Evolutionary conservation across 2,113 vertebrate genomes (phyloP).

Genomic region (Fregata magnificens): DNA sequence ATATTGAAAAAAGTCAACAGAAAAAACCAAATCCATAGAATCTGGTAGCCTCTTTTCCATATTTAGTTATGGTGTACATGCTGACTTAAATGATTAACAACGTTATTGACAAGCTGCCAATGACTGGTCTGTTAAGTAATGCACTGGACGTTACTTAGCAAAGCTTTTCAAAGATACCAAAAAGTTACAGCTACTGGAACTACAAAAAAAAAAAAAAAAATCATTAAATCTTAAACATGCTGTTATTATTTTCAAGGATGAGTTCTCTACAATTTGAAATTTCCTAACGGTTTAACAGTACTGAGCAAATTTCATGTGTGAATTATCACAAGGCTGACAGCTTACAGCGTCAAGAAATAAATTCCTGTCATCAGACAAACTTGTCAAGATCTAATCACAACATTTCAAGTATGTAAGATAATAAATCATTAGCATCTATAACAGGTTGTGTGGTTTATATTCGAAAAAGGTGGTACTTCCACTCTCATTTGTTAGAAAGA

Average conservation of each 20-base stretch:
- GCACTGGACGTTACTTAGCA: accelerated
- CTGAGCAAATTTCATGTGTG: slow-evolving; percentile 8
- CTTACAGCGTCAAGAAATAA: slow-evolving; percentile 39
- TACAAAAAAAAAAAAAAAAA: not conserved
- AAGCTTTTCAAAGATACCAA: not conserved
- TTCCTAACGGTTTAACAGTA: not conserved
- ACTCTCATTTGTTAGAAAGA: not conserved
- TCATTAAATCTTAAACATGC: not conserved
- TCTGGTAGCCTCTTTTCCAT: not conserved
- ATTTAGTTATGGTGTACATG: not conserved
- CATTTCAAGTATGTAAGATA: slow-evolving; percentile 55
- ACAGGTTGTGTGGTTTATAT: slow-evolving; percentile 30
- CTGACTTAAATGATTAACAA: not conserved
- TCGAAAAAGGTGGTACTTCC: slow-evolving; percentile 30
- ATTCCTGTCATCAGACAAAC: slow-evolving; percentile 45
- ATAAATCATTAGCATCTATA: slow-evolving; percentile 62
- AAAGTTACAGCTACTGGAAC: not conserved
- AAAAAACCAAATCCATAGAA: not conserved
- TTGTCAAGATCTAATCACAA: slow-evolving; percentile 64
- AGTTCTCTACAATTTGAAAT: not conserved
- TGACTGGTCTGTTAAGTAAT: not conserved
- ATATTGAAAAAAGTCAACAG: not conserved
- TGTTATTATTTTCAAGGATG: not conserved
- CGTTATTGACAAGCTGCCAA: not conserved
- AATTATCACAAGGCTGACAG: slow-evolving; percentile 46